These are phyloP conservation scores for Brachycybe producta DNA, from an alignment of 2,888 invertebrate genomes.

Conservation along the genomic window DNA sequence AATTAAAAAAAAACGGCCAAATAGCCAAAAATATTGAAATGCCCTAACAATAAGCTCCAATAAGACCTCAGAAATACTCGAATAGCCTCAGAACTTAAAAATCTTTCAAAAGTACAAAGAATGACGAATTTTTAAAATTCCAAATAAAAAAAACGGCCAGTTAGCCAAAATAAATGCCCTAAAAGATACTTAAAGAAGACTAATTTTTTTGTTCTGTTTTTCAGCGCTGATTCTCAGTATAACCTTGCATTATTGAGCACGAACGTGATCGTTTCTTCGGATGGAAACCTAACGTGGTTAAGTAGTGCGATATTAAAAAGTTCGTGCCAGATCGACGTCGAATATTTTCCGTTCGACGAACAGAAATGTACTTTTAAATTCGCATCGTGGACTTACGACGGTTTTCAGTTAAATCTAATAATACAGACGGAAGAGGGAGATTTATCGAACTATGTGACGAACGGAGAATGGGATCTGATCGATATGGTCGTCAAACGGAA, in stretches of 20 bases:
- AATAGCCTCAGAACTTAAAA: no score
- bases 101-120: no score
- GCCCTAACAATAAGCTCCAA: no score
- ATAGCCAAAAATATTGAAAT: no score
- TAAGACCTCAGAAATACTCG: no score
- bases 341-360: slow-evolving; percentile 44
- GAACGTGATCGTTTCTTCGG: slow-evolving; percentile 40
- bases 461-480: slow-evolving; percentile 42
- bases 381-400: slow-evolving; percentile 44
- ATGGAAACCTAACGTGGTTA: slow-evolving; percentile 44
- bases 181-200: no score
- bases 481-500: slow-evolving; percentile 34
- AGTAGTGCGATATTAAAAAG: slow-evolving; percentile 42
- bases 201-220: no score
- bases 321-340: slow-evolving; percentile 41
- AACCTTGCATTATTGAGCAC: slow-evolving; percentile 39
- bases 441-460: slow-evolving; percentile 41
- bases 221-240: slow-evolving; percentile 34
- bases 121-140: no score
- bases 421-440: slow-evolving; percentile 38
- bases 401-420: slow-evolving; percentile 32
- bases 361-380: slow-evolving; percentile 42
- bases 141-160: no score
- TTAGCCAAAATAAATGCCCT: no score
- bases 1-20: no score